These are phyloP conservation scores for Orthosia gothica DNA, from an alignment of 2,888 invertebrate genomes.

Conservation along the genomic window DNA sequence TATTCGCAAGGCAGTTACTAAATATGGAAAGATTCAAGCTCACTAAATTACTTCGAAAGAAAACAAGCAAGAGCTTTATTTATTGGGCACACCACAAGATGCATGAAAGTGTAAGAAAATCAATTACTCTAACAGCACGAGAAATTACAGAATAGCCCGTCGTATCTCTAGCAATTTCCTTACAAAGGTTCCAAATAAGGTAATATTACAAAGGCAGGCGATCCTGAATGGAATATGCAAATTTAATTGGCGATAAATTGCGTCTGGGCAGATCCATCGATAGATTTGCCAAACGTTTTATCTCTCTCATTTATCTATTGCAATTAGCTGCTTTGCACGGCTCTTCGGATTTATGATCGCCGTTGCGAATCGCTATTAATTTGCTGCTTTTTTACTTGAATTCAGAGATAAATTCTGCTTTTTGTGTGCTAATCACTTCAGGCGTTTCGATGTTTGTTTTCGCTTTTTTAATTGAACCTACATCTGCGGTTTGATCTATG, in stretches of 20 bases:
- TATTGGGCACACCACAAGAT: conserved; percentile 21
- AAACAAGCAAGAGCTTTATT: conserved; percentile 20
- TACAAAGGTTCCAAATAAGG: conserved; percentile 51
- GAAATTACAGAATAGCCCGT: conserved; percentile 45
- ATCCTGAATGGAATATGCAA: conserved; percentile 58
- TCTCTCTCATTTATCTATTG: conserved; percentile 62
- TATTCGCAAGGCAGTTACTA: neutral
- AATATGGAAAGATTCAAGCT: conserved; percentile 23
- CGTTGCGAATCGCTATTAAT: conserved; percentile 60
- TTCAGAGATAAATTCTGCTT: conserved; percentile 41
- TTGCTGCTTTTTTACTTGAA: conserved; percentile 46
- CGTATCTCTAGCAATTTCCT: conserved; percentile 45
- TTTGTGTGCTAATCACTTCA: conserved; percentile 30
- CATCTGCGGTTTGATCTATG: neutral
- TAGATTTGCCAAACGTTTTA: conserved; percentile 67
- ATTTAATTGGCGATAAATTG: conserved; percentile 67
- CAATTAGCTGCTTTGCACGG: conserved; percentile 66
- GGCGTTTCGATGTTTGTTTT: conserved; percentile 53
- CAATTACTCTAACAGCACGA: conserved; percentile 23
- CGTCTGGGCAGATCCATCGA: conserved; percentile 54
- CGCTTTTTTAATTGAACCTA: neutral
- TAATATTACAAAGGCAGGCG: conserved; percentile 47
- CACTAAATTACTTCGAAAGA: conserved; percentile 2
- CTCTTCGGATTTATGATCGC: conserved; percentile 58
- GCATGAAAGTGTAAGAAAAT: conserved; percentile 43